These are phyloP conservation scores for Scaptomyza parva DNA, from an alignment of 2,888 invertebrate genomes.

Conservation along the genomic window DNA sequence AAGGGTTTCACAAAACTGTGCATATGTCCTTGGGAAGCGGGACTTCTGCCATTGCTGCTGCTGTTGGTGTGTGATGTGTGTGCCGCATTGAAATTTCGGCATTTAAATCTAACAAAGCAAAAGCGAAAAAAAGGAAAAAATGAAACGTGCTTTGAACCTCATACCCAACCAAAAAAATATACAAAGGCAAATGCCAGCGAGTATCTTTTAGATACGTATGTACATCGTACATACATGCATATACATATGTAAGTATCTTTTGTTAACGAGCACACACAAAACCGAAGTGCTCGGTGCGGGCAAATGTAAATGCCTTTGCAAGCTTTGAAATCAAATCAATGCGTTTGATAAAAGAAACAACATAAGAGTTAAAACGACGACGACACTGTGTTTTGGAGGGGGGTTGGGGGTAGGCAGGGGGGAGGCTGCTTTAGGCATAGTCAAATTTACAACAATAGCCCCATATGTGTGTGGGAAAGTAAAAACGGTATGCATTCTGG, in stretches of 20 bases:
- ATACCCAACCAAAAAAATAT: neutral
- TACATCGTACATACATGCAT: conserved; percentile 38
- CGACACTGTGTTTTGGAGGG: neutral
- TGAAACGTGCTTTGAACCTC: conserved; percentile 30
- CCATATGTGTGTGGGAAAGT: conserved; percentile 1
- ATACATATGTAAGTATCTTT: conserved; percentile 73
- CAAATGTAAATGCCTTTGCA: conserved; percentile 70
- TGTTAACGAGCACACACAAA: conserved; percentile 70
- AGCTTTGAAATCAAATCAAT: conserved; percentile 72
- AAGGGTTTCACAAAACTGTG: conserved; percentile 16
- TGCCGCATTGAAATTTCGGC: conserved; percentile 75
- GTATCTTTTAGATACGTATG: conserved; percentile 49
- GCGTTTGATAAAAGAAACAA: conserved; percentile 59
- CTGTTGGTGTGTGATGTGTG: conserved; percentile 60
- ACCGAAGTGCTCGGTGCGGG: conserved; percentile 41
- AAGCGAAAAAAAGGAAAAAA: conserved; percentile 47
- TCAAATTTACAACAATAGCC: conserved; percentile 37
- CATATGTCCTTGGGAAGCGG: conserved; percentile 28
- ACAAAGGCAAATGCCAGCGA: conserved; percentile 42
- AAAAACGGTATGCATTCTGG: conserved; percentile 65
- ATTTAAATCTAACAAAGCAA: conserved; percentile 76
- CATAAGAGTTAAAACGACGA: conserved; percentile 9
- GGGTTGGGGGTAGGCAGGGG: too few relatives aligned
- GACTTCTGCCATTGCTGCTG: neutral
- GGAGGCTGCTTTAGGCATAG: conserved; percentile 2